Evolutionary conservation across 2,113 vertebrate species (phyloP), one percentile per base, ranked within the genome.

Genomic region (Piprites chloris): DNA sequence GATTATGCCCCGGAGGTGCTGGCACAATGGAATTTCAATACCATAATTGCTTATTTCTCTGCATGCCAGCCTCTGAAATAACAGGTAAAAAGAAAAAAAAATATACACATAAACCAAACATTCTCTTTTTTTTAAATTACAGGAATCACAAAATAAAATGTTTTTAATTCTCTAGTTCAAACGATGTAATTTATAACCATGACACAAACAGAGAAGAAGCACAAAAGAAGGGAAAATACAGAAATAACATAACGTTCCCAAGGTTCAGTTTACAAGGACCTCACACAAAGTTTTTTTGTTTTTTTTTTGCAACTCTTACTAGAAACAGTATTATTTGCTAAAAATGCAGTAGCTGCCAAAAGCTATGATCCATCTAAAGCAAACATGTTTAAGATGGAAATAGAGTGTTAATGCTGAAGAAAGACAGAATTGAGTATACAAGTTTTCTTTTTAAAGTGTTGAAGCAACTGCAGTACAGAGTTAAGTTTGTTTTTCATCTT

Each of bases 301-400:
- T 94, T 94, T 95, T 94, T 97, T 98, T 97, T 97, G 96, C 98
- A 98, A 99, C 98, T 99, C 99, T 98, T 98, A 99, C 98, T 99
- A 99, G 99, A 99, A 99, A 99, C 98, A 98, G 98, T 98, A 99
- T 99, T 99, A 99, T 99, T 99, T 99, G 99, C 98, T 98, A 98
- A 99, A 99, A 98, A 98, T 96, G 97, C 97, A 95, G 97, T 97
- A 97, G 98, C 99, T 99, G 99, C 99, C 99, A 99, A 99, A 98
- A 98, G 98, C 98, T 98, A 98, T 97, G 98, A 98, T 98, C 98
- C 98, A 99, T 99, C 99, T 99, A 99, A 99, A 99, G 98, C 98
- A 98, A 98, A 98, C 95, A 97, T 96, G 95, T 97, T 98, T 97
- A 98, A 97, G 98, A 98, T 98, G 98, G 98, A 98, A 98, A 98